phyloP scores from a whole-genome alignment of 1,140 invertebrate species.

The Monomorium pharaonis region DNA sequence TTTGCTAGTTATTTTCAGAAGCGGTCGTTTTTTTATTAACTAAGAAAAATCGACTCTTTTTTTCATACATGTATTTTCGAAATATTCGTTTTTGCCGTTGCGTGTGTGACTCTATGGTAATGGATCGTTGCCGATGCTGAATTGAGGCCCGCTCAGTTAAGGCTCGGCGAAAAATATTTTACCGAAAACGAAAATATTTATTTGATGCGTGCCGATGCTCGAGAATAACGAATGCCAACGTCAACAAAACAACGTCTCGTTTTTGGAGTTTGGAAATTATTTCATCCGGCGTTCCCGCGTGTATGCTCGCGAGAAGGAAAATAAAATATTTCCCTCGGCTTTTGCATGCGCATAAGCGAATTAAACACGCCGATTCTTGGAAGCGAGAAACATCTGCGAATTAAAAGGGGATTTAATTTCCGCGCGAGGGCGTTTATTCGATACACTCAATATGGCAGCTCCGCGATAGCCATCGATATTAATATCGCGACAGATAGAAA shows the following conservation, averaged over 20 bases:
- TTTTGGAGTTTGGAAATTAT: slow-evolving; percentile 41
- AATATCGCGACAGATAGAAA: slow-evolving; percentile 33
- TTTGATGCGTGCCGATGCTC: slow-evolving; percentile 26
- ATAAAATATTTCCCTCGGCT: slow-evolving; percentile 26
- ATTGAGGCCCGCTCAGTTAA: slow-evolving; percentile 28
- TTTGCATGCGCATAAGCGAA: slow-evolving; percentile 1
- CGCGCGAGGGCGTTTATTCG: slow-evolving; percentile 42
- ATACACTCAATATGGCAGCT: slow-evolving; percentile 41
- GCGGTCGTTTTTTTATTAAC: background rate
- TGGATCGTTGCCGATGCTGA: background rate
- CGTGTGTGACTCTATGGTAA: background rate
- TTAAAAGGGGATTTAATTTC: slow-evolving; percentile 65
- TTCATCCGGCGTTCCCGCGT: background rate
- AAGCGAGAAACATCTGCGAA: slow-evolving; percentile 49
- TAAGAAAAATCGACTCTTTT: background rate
- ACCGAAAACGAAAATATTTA: slow-evolving; percentile 45
- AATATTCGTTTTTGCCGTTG: background rate
- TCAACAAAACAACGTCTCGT: slow-evolving; percentile 36
- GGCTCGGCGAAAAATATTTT: slow-evolving; percentile 33
- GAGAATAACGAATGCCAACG: slow-evolving; percentile 10
- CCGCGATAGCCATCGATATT: slow-evolving; percentile 47
- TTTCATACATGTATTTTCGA: background rate
- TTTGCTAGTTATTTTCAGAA: background rate
- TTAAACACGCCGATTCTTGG: slow-evolving; percentile 44
- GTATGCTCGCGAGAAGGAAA: slow-evolving; percentile 31